These are phyloP conservation scores for Drosophila anomalata DNA, from an alignment of 2,888 invertebrate genomes.

Conservation along the genomic window DNA sequence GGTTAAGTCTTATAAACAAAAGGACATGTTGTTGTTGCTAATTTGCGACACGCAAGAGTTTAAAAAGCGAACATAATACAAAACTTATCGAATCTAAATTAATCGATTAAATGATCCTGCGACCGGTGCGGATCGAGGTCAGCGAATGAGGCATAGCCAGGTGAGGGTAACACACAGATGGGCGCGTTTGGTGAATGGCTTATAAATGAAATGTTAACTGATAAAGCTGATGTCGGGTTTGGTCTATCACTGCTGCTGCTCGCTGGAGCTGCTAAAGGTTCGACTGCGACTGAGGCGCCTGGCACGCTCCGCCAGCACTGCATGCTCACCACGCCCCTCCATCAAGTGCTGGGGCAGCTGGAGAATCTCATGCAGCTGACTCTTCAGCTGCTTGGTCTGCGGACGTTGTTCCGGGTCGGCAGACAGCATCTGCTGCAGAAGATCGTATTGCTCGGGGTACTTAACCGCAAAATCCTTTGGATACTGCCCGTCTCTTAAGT, in stretches of 20 bases:
- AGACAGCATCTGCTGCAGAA: conserved; percentile 92
- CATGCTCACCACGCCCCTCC: conserved; percentile 61
- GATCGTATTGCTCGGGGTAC: conserved; percentile 88
- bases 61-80: conserved; percentile 47
- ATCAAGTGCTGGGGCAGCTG: conserved; percentile 66
- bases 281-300: conserved; percentile 73
- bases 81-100: conserved; percentile 33
- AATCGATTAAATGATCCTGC: conserved; percentile 24
- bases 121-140: conserved; percentile 22
- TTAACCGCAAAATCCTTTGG: conserved; percentile 88
- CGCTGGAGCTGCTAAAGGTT: conserved; percentile 76
- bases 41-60: conserved; percentile 35
- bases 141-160: conserved; percentile 47
- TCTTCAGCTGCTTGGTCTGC: conserved; percentile 88
- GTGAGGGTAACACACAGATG: conserved; percentile 24
- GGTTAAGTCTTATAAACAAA: conserved; percentile 42
- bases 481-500: conserved; percentile 88
- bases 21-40: conserved; percentile 30
- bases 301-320: conserved; percentile 66
- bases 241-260: conserved; percentile 26
- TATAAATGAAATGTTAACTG: conserved; percentile 30
- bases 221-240: conserved; percentile 19
- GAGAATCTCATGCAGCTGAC: conserved; percentile 73
- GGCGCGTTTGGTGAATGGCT: conserved; percentile 28
- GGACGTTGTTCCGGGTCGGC: conserved; percentile 89